Evolutionary conservation across 2,888 invertebrate genomes (phyloP), one percentile per base, ranked within the genome.

Genomic region (Tenthredo mesomela): DNA sequence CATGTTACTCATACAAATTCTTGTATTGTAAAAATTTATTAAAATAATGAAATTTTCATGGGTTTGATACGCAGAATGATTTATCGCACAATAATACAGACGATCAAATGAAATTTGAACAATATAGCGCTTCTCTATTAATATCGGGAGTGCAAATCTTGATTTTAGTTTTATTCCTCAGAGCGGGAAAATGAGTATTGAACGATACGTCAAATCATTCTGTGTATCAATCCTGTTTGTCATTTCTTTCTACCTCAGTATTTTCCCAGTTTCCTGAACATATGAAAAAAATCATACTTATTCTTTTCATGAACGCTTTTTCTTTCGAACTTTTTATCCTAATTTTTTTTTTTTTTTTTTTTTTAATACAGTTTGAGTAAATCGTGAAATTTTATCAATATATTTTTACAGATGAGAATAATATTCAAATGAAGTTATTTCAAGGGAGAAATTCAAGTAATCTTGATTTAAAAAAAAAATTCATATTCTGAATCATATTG

Each of bases 171-270:
- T 40, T 21, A 33, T n/a, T 2, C 21, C n/a, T 58, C 21, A 2
- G 37, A 58, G 33, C 2, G 21, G 18, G 21, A 61, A 58, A 37
- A 58, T 21, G 47, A 25, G 7, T 58, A 37, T 33, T 61, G 18
- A 21, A 25, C 40, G 58, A 58, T 40, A 47, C 43, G 65, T 25
- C 33, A 58, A 82, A 67, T 25, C 67, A 82, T 70, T 40, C 37
- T 82, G 67, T 82, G 67, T 82, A 67, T 67, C 67, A 50, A 82
- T 43, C 82, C 82, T 82, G 82, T 50, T 82, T 67, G 70, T 70
- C 21, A 50, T 12, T 82, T 67, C 50, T 82, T 82, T 67, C 61
- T 37, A 43, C 82, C 82, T 70, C 2, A 82, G 47, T 47, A 67
- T 67, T 70, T 67, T 29, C 70, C 54, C 67, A 15, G 67, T 33